Conservation (phyloP, 2,797 vertebrate species). For the Synaphobranchus kaupii region DNA sequence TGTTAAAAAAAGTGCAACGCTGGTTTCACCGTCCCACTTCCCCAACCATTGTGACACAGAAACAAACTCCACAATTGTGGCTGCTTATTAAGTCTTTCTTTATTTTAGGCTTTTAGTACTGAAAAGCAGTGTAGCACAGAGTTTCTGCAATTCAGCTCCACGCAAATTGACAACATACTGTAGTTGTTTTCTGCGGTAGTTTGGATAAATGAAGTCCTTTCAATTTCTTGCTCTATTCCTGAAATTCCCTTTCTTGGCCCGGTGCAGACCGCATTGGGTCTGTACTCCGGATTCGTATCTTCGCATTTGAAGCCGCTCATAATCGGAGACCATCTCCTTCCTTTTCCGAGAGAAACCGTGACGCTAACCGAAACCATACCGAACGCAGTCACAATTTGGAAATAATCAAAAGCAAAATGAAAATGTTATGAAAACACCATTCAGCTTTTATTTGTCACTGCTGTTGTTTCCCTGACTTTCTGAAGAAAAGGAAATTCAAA, state of each 20-base stretch:
- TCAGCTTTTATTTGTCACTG: slow-evolving; percentile 44
- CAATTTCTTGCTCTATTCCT: not conserved
- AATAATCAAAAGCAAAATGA: slow-evolving; percentile 43
- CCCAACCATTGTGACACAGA: not conserved
- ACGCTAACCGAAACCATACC: slow-evolving; percentile 33
- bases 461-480: slow-evolving; percentile 33
- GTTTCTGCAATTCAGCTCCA: slow-evolving; percentile 21
- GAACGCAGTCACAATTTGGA: slow-evolving; percentile 34
- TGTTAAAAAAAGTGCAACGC: not conserved
- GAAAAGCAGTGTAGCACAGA: not conserved
- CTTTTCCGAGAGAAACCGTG: slow-evolving; percentile 18
- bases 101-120: not conserved
- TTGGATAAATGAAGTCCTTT: slow-evolving; percentile 26
- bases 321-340: slow-evolving; percentile 35
- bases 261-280: slow-evolving; percentile 26
- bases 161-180: slow-evolving; percentile 13
- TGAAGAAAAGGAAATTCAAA: slow-evolving; percentile 40
- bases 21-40: not conserved
- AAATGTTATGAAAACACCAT: slow-evolving; percentile 41
- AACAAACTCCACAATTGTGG: not conserved
- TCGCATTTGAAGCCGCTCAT: slow-evolving; percentile 37
- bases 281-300: slow-evolving; percentile 38
- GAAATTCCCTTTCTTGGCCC: not conserved
- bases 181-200: not conserved
- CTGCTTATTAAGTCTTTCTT: not conserved